phyloP scores from a whole-genome alignment of 2,888 invertebrate species.

The Bugula neritina region DNA sequence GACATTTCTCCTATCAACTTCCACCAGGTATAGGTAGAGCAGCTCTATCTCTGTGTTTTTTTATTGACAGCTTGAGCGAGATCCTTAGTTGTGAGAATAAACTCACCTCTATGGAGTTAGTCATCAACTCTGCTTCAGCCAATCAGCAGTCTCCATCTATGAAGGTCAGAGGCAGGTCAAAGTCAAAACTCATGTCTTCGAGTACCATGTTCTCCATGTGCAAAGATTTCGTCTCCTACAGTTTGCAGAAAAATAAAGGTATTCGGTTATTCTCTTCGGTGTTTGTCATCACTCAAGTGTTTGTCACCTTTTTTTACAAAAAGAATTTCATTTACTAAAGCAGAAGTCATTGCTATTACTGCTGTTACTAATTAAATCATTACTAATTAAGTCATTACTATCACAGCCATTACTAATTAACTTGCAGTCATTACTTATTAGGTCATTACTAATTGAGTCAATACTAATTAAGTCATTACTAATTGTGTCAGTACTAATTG shows the following conservation, averaged over 20 bases:
- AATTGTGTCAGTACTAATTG: too few species aligned
- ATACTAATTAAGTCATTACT: too few species aligned
- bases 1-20: too few species aligned
- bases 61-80: background rate
- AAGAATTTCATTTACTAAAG: background rate
- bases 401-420: too few species aligned
- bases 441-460: too few species aligned
- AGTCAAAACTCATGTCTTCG: background rate
- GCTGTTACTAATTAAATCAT: too few species aligned
- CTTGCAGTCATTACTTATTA: too few species aligned
- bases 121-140: background rate
- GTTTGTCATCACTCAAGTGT: background rate
- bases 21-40: too few species aligned
- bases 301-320: background rate
- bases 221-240: slow-evolving; percentile 32
- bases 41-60: too few species aligned
- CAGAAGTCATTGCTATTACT: too few species aligned
- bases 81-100: background rate
- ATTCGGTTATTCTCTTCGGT: too few species aligned
- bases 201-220: slow-evolving; percentile 32
- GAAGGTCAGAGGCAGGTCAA: slow-evolving; percentile 5
- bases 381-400: too few species aligned
- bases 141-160: background rate
- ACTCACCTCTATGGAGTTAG: slow-evolving; percentile 8
- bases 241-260: slow-evolving; percentile 33